phyloP scores from a whole-genome alignment of 2,797 vertebrate species.

The Eulemur coronatus region DNA sequence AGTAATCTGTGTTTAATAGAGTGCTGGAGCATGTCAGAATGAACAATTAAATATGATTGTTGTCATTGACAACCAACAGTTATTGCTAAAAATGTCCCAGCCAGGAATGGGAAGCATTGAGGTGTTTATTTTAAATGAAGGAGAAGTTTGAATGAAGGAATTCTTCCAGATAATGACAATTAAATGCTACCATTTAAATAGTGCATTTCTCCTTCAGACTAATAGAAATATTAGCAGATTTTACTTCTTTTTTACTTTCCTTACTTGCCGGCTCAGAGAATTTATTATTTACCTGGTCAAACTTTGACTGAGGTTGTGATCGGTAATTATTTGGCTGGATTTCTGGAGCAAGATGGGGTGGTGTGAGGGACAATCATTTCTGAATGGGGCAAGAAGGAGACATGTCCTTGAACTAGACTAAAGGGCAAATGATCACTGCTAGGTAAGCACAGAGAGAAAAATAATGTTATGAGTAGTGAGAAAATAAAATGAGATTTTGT shows the following conservation, averaged over 20 bases:
- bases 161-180: constrained; percentile 50
- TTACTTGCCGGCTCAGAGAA: not conserved
- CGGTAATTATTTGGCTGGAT: constrained; percentile 53
- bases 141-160: constrained; percentile 72
- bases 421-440: not conserved
- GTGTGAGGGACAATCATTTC: not conserved
- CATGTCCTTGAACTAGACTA: not conserved
- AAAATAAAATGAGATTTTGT: not conserved
- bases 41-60: constrained; percentile 84
- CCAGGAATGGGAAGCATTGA: constrained; percentile 6
- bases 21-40: constrained; percentile 78
- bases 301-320: not conserved
- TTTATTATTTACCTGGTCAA: not conserved
- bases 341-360: not conserved
- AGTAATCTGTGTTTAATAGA: constrained; percentile 84
- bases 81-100: constrained; percentile 72
- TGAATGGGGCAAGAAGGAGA: not conserved
- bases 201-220: constrained; percentile 32
- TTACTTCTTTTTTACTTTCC: not conserved
- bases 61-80: constrained; percentile 78
- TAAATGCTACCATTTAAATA: constrained; percentile 34
- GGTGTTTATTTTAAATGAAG: constrained; percentile 77
- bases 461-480: not conserved
- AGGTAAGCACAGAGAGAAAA: not conserved
- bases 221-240: not conserved